A percentile compares a stretch with the other conserved stretches of the same genome.
Conservation (phyloP, 2,113 vertebrate species). For the Illadopsis cleaveri region DNA sequence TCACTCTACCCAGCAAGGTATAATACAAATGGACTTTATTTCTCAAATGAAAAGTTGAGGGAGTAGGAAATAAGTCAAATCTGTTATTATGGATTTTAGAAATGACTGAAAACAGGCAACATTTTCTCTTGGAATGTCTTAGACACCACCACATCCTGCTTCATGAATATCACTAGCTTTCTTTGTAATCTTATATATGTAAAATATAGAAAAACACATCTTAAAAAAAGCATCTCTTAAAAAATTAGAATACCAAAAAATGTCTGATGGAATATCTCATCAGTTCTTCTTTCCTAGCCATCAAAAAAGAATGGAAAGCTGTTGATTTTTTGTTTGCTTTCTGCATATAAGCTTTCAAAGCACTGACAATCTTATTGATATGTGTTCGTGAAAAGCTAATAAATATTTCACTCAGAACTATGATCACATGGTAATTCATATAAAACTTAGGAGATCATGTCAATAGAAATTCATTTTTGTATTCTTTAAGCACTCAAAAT, state of each 20-base stretch:
- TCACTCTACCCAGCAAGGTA: background rate
- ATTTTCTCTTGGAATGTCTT: background rate
- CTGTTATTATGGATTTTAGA: background rate
- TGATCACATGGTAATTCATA: background rate
- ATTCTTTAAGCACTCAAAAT: background rate
- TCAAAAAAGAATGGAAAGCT: background rate
- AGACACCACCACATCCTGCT: background rate
- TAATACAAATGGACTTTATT: conserved; percentile 7
- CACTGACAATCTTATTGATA: background rate
- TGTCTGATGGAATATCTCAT: background rate
- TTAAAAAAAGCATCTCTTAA: background rate
- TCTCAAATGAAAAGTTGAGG: background rate
- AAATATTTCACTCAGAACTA: background rate
- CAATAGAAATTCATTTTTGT: background rate
- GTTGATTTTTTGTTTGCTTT: background rate
- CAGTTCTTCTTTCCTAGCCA: background rate
- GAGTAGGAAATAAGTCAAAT: background rate
- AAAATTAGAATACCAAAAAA: background rate
- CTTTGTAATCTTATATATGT: background rate
- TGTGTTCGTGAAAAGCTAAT: background rate
- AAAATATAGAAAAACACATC: background rate
- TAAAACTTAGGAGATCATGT: background rate
- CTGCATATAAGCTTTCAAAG: background rate
- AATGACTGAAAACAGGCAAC: background rate
- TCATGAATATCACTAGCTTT: background rate